Evolutionary conservation across 2,888 invertebrate genomes (phyloP), one percentile per base, ranked within the genome.

Genomic region (Didymodactylos carnosus): DNA sequence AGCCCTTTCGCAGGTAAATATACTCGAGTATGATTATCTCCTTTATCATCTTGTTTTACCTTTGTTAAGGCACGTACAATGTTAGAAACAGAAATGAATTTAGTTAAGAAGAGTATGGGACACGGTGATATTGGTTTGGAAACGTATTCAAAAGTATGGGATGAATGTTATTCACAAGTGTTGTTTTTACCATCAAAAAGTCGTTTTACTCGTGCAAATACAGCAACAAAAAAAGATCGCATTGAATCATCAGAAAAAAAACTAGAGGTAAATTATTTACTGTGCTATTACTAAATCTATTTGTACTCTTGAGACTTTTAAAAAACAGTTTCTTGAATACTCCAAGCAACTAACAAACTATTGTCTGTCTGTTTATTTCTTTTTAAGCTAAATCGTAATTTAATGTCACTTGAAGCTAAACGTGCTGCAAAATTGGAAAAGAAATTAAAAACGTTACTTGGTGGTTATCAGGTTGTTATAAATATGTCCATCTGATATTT

Each of bases 381-480:
- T 0, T 35, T 62, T 14, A n/a, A 62, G 62, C 62, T 62, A 11
- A 94, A 97, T 83, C 87, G 95, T 77, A 88, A 88, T 75, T 94
- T 94, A 83, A 98, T 99, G 97, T 91, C 92, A 0, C 90, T 89
- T 77, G 93, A 97, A 84, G 95, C 97, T 0, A 97, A 95, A 84
- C 88, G 90, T 75, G 95, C 97, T 72, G 92, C 92, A 0, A 98
- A 95, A 85, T 89, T 94, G 87, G 98, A 99, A 83, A 97, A 95
- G 84, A 97, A 94, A 84, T 85, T 98, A 39, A 90, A 94, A 84
- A 90, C 97, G 75, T 86, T 97, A n/a, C 90, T 95, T 8, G 95
- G 91, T 13, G 92, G 92, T 13, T 93, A 92, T 84, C 91, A 91
- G n/a, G 62, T n/a, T n/a, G n/a, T n/a, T n/a, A n/a, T n/a, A n/a